Base-by-base conservation (phyloP, 2,797 vertebrate species). In the Gymnothorax javanicus region DNA sequence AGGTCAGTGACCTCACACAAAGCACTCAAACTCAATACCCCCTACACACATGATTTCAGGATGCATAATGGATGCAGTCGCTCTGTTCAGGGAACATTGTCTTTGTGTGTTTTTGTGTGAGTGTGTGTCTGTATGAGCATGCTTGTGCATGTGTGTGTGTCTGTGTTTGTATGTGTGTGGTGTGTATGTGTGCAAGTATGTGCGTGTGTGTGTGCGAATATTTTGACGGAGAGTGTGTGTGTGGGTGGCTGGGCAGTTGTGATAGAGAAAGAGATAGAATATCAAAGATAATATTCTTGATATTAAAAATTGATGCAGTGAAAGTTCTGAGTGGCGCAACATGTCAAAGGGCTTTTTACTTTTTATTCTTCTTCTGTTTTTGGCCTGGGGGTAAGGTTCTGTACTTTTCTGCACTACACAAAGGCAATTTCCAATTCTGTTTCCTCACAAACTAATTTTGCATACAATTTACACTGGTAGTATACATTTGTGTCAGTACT, bases 301-400 rank as follows among this genome's bases (percentile, higher is more conserved):
- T 50, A 77, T 77, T 50, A 77, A 77, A 77, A 77, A 52, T 75
- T 75, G n/a, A 75, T 75, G 33, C 71, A 43, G 71, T 15, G 9
- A 43, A 43, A 77, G 73, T 4, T 17, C 2, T 77, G 73, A 77
- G 73, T 77, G 73, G 4, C 50, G 33, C 1, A 15, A 50, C 13
- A 77, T 77, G 50, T 77, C 33, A 5, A 5, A 0, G 1, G 27
- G 27, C 1, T 3, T 67, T 67, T 67, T 43, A 43, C 2, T 67
- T 59, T 9, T 67, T 67, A 1, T 71, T 71, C 11, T 71, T 27
- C 27, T 71, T 11, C 2, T 3, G n/a, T 27, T n/a, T 43, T 43
- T 43, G 33, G 33, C 27, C 73, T 25, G 33, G 20, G 25, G 73
- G 13, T 50, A 4, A 52, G 11, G 0, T 13, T 43, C 6, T 33